Evolutionary conservation across 2,888 invertebrate genomes (phyloP).

Genomic region (Aphidoletes aphidimyza): DNA sequence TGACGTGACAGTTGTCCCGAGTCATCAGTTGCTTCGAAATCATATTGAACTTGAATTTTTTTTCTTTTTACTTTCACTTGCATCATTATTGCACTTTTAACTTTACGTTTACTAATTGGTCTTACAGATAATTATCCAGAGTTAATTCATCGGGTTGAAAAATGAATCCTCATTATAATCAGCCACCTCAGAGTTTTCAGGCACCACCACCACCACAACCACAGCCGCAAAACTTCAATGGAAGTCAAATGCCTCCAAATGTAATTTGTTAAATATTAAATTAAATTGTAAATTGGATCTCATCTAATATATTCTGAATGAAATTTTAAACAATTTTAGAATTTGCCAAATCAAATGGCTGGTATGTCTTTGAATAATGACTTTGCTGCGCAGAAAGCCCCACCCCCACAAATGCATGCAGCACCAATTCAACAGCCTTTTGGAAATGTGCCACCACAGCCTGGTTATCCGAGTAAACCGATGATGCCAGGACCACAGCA

Average conservation of each 20-base stretch:
- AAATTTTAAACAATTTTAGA: background rate
- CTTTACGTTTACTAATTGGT: background rate
- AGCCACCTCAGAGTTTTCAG: background rate
- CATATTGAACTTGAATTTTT: background rate
- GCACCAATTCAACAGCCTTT: slow-evolving; percentile 53
- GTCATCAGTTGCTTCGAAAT: background rate
- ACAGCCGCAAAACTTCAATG: slow-evolving; percentile 35
- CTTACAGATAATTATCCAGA: background rate
- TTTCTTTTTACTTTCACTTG: too few relatives aligned
- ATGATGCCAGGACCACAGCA: background rate
- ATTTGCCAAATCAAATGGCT: slow-evolving; percentile 54
- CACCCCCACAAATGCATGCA: background rate
- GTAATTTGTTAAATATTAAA: too few relatives aligned
- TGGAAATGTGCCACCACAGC: slow-evolving; percentile 17
- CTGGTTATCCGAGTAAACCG: background rate
- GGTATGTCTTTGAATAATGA: slow-evolving; percentile 47
- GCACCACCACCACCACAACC: background rate
- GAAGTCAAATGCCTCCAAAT: slow-evolving; percentile 26
- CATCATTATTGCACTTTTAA: background rate
- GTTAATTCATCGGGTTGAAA: background rate
- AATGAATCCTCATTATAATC: slow-evolving; percentile 49
- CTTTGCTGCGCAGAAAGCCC: background rate
- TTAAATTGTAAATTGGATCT: too few relatives aligned
- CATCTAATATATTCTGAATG: too few relatives aligned
- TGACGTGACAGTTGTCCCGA: slow-evolving; percentile 47